Conservation (phyloP, 35 echinoderm and acorn worm species). For the Apostichopus parvimensis region DNA sequence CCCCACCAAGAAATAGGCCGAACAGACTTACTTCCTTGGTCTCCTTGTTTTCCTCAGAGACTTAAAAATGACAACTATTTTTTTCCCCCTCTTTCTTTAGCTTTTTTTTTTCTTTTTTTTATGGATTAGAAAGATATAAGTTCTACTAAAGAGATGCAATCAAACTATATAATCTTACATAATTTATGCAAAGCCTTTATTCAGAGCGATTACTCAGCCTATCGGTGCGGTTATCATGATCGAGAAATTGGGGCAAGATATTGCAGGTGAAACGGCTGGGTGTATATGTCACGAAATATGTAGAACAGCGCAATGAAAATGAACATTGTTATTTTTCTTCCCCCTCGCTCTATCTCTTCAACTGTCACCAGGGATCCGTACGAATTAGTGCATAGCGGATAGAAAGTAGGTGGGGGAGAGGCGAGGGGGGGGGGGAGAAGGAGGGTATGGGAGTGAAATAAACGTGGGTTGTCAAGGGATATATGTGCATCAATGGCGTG, state of each 20-base stretch:
- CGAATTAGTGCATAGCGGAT: no score
- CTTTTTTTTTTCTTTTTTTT: neutral
- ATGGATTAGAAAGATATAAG: neutral
- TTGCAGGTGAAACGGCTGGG: neutral
- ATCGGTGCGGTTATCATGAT: neutral
- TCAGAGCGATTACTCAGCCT: neutral
- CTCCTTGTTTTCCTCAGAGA: slow-evolving; percentile 8
- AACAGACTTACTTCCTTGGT: neutral
- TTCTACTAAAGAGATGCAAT: neutral
- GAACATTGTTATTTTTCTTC: no score
- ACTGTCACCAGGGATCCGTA: no score
- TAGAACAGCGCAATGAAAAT: neutral
- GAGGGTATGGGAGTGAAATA: no score
- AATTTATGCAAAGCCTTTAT: neutral
- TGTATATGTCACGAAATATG: neutral
- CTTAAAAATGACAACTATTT: slow-evolving; percentile 3
- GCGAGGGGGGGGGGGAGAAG: no score
- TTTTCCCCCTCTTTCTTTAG: neutral
- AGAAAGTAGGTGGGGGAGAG: no score
- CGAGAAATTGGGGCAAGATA: neutral
- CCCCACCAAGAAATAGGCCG: neutral
- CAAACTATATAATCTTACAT: neutral
- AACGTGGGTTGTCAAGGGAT: no score
- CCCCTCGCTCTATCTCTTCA: no score
- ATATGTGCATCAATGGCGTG: no score